Evolutionary conservation across 2,888 invertebrate genomes (phyloP).

Genomic region (Phaedon cochleariae): DNA sequence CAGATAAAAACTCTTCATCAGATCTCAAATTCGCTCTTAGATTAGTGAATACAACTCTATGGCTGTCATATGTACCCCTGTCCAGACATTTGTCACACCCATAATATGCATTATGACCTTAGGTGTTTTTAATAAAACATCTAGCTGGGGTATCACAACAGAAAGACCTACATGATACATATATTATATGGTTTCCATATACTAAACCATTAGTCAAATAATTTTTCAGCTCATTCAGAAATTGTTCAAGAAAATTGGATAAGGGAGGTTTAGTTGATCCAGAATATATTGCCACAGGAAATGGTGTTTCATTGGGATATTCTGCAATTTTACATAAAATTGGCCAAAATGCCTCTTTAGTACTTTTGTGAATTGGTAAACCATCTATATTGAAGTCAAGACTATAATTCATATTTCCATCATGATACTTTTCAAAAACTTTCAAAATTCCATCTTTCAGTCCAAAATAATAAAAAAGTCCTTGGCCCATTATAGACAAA

Average conservation of each 20-base stretch:
- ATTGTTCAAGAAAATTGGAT: slow-evolving; percentile 26
- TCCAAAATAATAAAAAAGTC: background rate
- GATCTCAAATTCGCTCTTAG: slow-evolving; percentile 34
- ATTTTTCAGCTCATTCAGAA: background rate
- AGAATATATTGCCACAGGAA: slow-evolving; percentile 29
- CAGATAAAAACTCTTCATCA: slow-evolving; percentile 25
- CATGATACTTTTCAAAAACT: background rate
- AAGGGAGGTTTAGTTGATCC: slow-evolving; percentile 33
- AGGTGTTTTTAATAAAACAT: slow-evolving; percentile 30
- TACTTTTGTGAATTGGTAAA: background rate
- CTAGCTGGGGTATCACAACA: slow-evolving; percentile 37
- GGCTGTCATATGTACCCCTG: slow-evolving; percentile 31
- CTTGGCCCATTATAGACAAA: background rate
- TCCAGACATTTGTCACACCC: slow-evolving; percentile 43
- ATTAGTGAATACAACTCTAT: slow-evolving; percentile 37
- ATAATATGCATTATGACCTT: slow-evolving; percentile 39
- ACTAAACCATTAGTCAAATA: background rate
- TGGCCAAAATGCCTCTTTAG: background rate
- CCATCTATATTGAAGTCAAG: slow-evolving; percentile 5
- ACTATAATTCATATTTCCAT: no score
- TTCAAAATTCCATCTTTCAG: background rate
- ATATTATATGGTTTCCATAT: background rate
- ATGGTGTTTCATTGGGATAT: slow-evolving; percentile 24
- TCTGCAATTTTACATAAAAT: slow-evolving; percentile 2
- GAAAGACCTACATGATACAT: slow-evolving; percentile 16